These are phyloP conservation scores for Eupithecia insigniata DNA, from an alignment of 2,888 invertebrate species.

Conservation along the genomic window DNA sequence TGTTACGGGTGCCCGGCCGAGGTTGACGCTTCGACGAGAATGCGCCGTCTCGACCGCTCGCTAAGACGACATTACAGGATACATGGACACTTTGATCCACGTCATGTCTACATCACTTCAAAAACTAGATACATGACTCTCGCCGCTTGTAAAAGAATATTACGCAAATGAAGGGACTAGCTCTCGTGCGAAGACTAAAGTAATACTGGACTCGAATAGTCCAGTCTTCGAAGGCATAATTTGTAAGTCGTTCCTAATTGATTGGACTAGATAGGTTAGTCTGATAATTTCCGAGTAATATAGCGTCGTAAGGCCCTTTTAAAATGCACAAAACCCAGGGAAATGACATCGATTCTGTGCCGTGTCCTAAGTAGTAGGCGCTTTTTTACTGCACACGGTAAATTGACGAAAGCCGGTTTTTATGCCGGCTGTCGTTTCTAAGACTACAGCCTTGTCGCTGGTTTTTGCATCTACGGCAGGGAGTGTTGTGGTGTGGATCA, in stretches of 20 bases:
- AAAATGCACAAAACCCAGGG: background rate
- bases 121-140: background rate
- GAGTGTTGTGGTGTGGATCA: background rate
- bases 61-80: conserved; percentile 49
- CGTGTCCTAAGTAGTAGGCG: no score
- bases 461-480: background rate
- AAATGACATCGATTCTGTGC: background rate
- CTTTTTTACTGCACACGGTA: background rate
- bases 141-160: background rate
- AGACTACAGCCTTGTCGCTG: background rate
- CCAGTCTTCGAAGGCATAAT: no score
- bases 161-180: background rate
- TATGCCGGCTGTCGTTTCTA: background rate
- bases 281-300: background rate
- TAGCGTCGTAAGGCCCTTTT: background rate
- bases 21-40: conserved; percentile 79
- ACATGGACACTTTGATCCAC: background rate
- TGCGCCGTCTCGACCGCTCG: conserved; percentile 67
- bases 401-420: background rate
- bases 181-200: background rate
- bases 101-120: background rate
- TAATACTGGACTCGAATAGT: no score
- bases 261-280: background rate
- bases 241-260: no score
- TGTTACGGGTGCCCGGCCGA: conserved; percentile 57